phyloP scores from a whole-genome alignment of 2,888 invertebrate genomes.

The Masnerella sp. region DNA sequence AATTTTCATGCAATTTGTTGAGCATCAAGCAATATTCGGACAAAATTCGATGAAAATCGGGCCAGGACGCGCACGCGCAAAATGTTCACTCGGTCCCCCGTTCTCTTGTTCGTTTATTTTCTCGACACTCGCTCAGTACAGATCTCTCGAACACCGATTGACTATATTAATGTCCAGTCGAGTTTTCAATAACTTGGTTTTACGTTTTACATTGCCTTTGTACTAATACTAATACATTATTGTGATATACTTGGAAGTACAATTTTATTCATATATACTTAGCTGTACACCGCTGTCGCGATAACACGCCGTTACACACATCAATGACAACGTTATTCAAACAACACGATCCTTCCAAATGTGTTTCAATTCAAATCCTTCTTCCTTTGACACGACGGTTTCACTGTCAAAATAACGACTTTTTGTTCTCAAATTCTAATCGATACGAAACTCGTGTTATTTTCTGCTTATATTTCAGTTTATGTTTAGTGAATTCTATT shows the following conservation, averaged over 20 bases:
- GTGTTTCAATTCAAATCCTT: conserved; percentile 25
- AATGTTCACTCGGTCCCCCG: background rate
- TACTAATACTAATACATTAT: conserved; percentile 55
- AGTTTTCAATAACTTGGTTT: conserved; percentile 57
- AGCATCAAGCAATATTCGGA: no score
- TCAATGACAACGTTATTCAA: conserved; percentile 40
- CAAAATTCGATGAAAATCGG: no score
- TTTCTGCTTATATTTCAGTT: no score
- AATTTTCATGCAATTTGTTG: no score
- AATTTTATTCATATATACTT: conserved; percentile 42
- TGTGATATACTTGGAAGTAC: conserved; percentile 54
- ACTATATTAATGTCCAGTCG: conserved; percentile 64
- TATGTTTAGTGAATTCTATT: no score
- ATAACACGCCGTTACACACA: conserved; percentile 54
- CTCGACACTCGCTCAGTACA: conserved; percentile 61
- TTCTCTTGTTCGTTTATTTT: conserved; percentile 31
- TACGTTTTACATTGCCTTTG: conserved; percentile 57
- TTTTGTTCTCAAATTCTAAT: no score
- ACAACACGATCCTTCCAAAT: conserved; percentile 50
- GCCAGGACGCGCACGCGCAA: conserved; percentile 7
- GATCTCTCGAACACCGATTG: conserved; percentile 62
- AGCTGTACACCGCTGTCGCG: conserved; percentile 59
- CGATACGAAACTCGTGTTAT: no score
- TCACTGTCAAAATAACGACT: conserved; percentile 32
- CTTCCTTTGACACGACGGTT: conserved; percentile 14